A percentile compares a stretch with the other conserved stretches of the same genome.
Evolutionary conservation across 2,797 vertebrate species (phyloP).

Genomic region (Gymnothorax reevesii): DNA sequence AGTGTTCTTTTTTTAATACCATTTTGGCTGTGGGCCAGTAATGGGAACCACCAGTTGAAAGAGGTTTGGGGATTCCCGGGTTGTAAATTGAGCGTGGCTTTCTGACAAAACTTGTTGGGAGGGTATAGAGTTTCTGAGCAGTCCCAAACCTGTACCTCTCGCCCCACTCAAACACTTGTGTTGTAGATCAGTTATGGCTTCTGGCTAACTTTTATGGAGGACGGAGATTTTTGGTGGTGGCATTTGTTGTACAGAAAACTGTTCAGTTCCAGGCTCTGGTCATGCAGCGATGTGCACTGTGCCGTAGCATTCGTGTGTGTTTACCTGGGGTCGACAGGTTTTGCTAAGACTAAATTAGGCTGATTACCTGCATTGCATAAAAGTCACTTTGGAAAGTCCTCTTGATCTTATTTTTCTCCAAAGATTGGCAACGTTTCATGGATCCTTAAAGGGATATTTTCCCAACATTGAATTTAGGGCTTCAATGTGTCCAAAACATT

Average conservation of each 20-base stretch:
- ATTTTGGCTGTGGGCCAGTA: not conserved
- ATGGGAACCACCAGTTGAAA: not conserved
- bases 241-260: not conserved
- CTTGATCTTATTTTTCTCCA: not conserved
- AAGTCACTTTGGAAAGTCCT: not conserved
- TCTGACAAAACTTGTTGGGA: not conserved
- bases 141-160: slow-evolving; percentile 14
- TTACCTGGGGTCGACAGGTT: not conserved
- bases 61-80: not conserved
- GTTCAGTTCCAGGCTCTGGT: not conserved
- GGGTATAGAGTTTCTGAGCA: not conserved
- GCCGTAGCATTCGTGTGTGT: not conserved
- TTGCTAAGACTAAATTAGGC: not conserved
- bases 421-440: not conserved
- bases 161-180: not conserved
- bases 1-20: not conserved
- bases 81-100: not conserved
- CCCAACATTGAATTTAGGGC: too few species aligned
- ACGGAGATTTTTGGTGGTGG: not conserved
- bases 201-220: not conserved
- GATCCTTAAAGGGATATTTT: too few species aligned
- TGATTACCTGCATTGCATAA: not conserved
- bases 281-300: not conserved
- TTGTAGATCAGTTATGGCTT: not conserved
- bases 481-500: too few species aligned